phyloP scores from a whole-genome alignment of 2,888 invertebrate genomes.

The Axea sp. region DNA sequence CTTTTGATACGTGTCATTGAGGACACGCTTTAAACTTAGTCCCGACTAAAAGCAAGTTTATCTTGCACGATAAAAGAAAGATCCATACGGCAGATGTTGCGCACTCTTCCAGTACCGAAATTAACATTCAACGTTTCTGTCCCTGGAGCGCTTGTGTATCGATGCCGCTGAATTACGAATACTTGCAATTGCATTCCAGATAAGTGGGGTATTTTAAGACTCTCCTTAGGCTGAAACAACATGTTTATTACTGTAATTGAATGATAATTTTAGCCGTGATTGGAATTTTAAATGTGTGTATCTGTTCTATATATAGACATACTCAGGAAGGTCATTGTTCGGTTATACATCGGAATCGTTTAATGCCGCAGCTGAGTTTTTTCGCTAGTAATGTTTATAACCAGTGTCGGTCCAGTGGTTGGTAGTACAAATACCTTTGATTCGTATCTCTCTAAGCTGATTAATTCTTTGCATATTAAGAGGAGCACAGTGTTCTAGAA shows the following conservation, averaged over 20 bases:
- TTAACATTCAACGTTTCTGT: conserved; percentile 17
- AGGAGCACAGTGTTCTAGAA: conserved; percentile 32
- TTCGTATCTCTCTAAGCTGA: conserved; percentile 40
- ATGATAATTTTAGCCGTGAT: conserved; percentile 46
- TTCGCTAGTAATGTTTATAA: conserved; percentile 22
- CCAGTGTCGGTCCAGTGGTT: conserved; percentile 5
- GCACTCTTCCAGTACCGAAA: conserved; percentile 11
- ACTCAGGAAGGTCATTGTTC: conserved; percentile 42
- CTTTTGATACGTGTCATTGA: conserved; percentile 35
- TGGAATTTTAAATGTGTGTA: conserved; percentile 16
- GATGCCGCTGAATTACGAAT: conserved; percentile 17
- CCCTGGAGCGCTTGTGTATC: neutral
- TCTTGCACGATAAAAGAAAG: conserved; percentile 19
- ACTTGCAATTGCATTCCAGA: conserved; percentile 39
- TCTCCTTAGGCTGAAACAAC: conserved; percentile 20
- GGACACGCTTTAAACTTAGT: neutral
- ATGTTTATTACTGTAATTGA: conserved; percentile 49
- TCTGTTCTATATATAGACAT: conserved; percentile 33
- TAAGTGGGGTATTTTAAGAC: conserved; percentile 44
- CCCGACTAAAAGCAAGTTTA: conserved; percentile 20
- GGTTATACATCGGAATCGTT: conserved; percentile 20
- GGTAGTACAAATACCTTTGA: conserved; percentile 26
- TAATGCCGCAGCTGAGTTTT: conserved; percentile 5
- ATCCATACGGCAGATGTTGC: conserved; percentile 19
- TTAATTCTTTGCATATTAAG: conserved; percentile 55